Base-by-base conservation (phyloP, 2,888 invertebrate species). In the Antheraea assamensis region DNA sequence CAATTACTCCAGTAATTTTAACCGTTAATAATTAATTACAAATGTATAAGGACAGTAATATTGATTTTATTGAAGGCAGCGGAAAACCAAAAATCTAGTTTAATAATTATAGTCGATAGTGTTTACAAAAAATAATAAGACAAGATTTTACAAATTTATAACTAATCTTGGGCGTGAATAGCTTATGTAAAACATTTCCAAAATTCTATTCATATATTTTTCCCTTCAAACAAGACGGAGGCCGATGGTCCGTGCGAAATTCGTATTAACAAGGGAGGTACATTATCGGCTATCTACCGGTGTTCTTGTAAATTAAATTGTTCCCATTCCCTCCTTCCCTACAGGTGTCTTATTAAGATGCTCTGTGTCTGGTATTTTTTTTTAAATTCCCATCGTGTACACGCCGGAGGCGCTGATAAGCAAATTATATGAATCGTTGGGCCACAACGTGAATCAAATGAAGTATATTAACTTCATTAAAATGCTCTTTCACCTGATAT, bases 261-360 rank as follows among this genome's bases (percentile, higher is more conserved):
- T 88, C 87, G 87, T 87, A 88, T 89, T 85, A 89, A 86, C 88
- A 87, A 88, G 86, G 84, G 86, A 75, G 88, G 85, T 87, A 86
- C 86, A 90, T 90, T 91, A 91, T 90, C 88, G 88, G 86, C 80
- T 64, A 73, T 61, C 52, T 55, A 15, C 64, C 47, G 55, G n/a
- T 74, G 78, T 77, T 75, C 85, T 88, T 87, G 85, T 88, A 92
- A 91, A 93, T 92, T 91, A 93, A 92, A 92, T 92, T 90, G 90
- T 90, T 91, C 83, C 85, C 83, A 83, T 81, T 79, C 85, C 85
- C 81, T 75, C 73, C n/a, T 75, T 66, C 73, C 77, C 80, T 81
- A 77, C 80, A 82, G 85, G 87, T 86, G 85, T 81, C 84, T 84
- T 83, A 77, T 30, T 71, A 71, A 71, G 49, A n/a, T 52, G 52